A percentile compares a stretch with the other conserved stretches of the same genome.
Evolutionary conservation across 1,140 invertebrate genomes (phyloP).

Genomic region (Drosophila rufa): DNA sequence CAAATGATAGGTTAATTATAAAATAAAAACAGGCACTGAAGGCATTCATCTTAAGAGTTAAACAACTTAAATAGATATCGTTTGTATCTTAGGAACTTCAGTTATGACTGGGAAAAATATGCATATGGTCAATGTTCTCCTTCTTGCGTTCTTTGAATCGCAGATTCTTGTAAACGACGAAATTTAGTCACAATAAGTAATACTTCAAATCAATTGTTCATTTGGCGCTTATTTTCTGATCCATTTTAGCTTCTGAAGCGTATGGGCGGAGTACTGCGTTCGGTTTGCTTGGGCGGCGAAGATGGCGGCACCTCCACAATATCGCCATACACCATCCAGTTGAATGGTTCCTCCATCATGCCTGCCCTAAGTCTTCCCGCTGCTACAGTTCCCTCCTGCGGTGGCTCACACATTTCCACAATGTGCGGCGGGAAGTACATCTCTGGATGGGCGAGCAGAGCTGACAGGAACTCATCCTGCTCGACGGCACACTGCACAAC

Average conservation of each 20-base stretch:
- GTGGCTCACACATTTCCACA: slow-evolving; percentile 41
- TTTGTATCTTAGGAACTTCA: not conserved
- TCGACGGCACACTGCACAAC: slow-evolving; percentile 39
- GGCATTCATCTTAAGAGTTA: slow-evolving; percentile 1
- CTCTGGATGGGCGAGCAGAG: slow-evolving; percentile 49
- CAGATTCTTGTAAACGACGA: too few species aligned
- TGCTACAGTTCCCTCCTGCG: not conserved
- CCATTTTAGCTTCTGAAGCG: slow-evolving; percentile 19
- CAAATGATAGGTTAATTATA: not conserved
- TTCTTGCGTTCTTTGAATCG: not conserved
- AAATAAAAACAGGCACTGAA: slow-evolving; percentile 27
- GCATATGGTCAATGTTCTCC: too few species aligned
- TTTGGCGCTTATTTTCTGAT: too few species aligned
- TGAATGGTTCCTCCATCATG: not conserved
- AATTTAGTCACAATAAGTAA: not conserved
- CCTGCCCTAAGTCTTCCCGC: not conserved
- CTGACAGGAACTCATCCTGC: slow-evolving; percentile 46
- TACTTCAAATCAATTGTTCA: too few species aligned
- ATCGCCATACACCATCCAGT: slow-evolving; percentile 28
- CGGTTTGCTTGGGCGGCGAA: slow-evolving; percentile 46
- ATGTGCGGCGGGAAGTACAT: slow-evolving; percentile 55
- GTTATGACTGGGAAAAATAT: not conserved
- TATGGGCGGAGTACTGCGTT: slow-evolving; percentile 5
- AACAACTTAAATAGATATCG: not conserved
- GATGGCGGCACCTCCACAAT: slow-evolving; percentile 42